These are phyloP conservation scores for Sebastes schlegelii DNA, from an alignment of 2,113 vertebrate genomes.

Conservation along the genomic window DNA sequence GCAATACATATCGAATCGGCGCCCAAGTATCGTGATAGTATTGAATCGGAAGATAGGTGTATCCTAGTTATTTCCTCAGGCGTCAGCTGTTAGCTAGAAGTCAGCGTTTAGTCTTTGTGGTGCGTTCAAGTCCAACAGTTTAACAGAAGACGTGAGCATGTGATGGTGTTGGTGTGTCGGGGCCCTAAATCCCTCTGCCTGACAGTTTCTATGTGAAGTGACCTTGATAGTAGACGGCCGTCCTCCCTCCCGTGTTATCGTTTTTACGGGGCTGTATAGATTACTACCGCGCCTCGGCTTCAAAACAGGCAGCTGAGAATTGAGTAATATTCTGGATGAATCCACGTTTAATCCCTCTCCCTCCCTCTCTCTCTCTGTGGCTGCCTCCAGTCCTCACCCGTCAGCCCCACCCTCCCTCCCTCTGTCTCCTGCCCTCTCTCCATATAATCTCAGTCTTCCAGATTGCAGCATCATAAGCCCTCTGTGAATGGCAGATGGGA, in stretches of 20 bases:
- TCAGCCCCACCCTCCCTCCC: slow-evolving; percentile 19
- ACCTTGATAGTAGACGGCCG: not conserved
- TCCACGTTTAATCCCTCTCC: slow-evolving; percentile 48
- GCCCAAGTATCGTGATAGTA: too few species aligned
- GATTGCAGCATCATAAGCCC: slow-evolving; percentile 71
- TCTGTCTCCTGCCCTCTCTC: slow-evolving; percentile 53
- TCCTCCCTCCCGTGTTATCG: not conserved
- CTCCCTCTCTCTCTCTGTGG: slow-evolving; percentile 41
- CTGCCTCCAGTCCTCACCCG: slow-evolving; percentile 54
- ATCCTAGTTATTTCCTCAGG: not conserved
- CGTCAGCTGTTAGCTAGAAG: not conserved
- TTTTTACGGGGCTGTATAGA: slow-evolving; percentile 27
- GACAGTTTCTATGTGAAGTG: slow-evolving; percentile 4
- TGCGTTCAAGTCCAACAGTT: not conserved
- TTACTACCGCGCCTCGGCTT: slow-evolving; percentile 13
- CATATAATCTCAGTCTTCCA: slow-evolving; percentile 71
- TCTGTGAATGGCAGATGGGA: slow-evolving; percentile 77
- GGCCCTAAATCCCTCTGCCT: slow-evolving; percentile 1
- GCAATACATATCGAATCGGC: too few species aligned
- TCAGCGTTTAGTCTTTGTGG: not conserved
- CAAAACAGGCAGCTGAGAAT: slow-evolving; percentile 45
- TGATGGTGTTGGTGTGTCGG: not conserved
- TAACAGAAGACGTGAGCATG: not conserved
- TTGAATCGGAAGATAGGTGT: too few species aligned
- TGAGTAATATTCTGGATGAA: slow-evolving; percentile 65